Conservation (phyloP, 2,888 invertebrate genomes). For the Callosobruchus maculatus region DNA sequence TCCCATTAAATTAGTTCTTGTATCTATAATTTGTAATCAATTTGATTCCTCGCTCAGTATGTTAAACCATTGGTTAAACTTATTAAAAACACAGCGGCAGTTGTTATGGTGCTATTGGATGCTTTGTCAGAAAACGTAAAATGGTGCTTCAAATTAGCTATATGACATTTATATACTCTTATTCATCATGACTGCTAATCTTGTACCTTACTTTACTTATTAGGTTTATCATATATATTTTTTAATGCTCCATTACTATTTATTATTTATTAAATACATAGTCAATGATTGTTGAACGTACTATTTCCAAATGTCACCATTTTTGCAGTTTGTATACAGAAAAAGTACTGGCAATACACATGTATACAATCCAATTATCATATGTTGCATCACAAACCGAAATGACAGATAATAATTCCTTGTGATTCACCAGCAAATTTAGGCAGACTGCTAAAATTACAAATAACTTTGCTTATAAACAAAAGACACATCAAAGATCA, state of each 20-base stretch:
- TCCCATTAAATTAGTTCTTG: no score
- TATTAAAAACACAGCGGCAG: not conserved
- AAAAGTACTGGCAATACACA: not conserved
- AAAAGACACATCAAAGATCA: no score
- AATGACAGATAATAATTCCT: no score
- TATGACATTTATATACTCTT: not conserved
- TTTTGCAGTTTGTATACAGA: not conserved
- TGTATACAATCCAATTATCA: not conserved
- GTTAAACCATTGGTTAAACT: no score
- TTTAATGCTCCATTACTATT: constrained; percentile 2
- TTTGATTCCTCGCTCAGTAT: not conserved
- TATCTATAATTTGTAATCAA: no score
- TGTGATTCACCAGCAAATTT: no score
- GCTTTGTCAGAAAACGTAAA: not conserved
- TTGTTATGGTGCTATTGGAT: not conserved
- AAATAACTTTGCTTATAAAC: no score
- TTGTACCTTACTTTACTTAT: constrained; percentile 15
- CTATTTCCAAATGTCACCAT: not conserved
- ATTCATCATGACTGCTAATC: constrained; percentile 12
- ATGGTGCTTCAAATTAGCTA: not conserved
- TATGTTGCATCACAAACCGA: no score
- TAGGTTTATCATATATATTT: constrained; percentile 6
- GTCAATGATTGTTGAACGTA: not conserved
- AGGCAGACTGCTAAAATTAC: no score
- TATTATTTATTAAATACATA: not conserved